Evolutionary conservation across 2,888 invertebrate genomes (phyloP), one percentile per base, ranked within the genome.

Genomic region (Mesorhabditis spiculigera): DNA sequence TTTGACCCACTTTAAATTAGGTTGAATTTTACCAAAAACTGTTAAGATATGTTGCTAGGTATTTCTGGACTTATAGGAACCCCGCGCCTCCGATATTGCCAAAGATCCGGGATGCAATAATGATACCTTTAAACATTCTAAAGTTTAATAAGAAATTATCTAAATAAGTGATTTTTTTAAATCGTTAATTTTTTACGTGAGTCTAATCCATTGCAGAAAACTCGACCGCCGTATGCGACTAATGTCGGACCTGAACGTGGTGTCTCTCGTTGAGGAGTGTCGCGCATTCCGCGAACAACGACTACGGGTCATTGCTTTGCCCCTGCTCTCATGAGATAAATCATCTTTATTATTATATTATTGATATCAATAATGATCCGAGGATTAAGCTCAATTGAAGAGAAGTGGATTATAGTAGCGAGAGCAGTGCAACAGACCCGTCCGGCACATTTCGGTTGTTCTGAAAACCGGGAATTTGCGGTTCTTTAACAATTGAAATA

Each of bases 401-500:
- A 97, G 91, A 68, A 98, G 90, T 85, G 98, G 95, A 86, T 92
- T 93, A 87, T 95, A 99, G 88, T 93, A 93, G 77, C 91, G 91
- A 63, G 97, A 90, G 72, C 97, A 89, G 87, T 95, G 93, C 86
- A 95, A 94, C 83, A 94, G 92, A 64, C 95, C 94, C 8, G 96
- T 95, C 74, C 92, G 90, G 87, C 95, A 97, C 88, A 94, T 96
- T 75, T 95, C 97, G 4, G 94, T 93, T 4, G 97, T 95, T 71
- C 98, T 81, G 70, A 66, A 76, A 68, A 28, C 1, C 28, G 28
- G 28, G 28, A 28, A 28, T 28, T 28, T 28, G 28, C 28, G 28
- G 28, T 3, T 16, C 13, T 13, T 10, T 5, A 13, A 28, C n/a
- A 68, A 13, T 63, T 42, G 68, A 58, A 73, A 65, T 66, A 42